Conservation (phyloP, 2,113 vertebrate species). For the Okapia johnstoni region DNA sequence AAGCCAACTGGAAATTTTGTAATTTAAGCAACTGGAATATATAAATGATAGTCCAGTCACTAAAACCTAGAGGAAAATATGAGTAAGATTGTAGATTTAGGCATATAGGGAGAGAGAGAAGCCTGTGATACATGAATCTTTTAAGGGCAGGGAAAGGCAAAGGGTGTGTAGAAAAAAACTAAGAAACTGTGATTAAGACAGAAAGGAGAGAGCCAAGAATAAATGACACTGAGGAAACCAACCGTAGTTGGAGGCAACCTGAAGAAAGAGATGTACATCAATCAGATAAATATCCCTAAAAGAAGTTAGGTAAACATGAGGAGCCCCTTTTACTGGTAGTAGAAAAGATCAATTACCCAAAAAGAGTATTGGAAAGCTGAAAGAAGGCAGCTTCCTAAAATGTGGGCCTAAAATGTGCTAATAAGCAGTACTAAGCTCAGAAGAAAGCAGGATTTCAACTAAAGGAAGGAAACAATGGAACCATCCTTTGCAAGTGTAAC, state of each 20-base stretch:
- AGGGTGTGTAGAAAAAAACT: not conserved
- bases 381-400: not conserved
- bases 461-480: not conserved
- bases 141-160: not conserved
- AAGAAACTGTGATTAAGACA: not conserved
- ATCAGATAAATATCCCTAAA: not conserved
- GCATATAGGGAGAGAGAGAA: not conserved
- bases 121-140: accelerated
- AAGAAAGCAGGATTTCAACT: not conserved
- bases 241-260: not conserved
- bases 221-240: not conserved
- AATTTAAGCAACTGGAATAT: not conserved
- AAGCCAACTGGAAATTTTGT: not conserved
- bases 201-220: not conserved
- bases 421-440: accelerated
- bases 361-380: not conserved
- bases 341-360: not conserved
- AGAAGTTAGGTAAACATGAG: too few species aligned
- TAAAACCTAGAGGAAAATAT: not conserved
- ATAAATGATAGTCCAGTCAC: not conserved
- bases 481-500: not conserved
- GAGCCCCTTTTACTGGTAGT: not conserved
- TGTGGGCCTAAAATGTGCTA: not conserved
- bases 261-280: not conserved
- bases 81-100: not conserved